phyloP scores from a whole-genome alignment of 2,797 vertebrate species.

The Sebastes oblongus region DNA sequence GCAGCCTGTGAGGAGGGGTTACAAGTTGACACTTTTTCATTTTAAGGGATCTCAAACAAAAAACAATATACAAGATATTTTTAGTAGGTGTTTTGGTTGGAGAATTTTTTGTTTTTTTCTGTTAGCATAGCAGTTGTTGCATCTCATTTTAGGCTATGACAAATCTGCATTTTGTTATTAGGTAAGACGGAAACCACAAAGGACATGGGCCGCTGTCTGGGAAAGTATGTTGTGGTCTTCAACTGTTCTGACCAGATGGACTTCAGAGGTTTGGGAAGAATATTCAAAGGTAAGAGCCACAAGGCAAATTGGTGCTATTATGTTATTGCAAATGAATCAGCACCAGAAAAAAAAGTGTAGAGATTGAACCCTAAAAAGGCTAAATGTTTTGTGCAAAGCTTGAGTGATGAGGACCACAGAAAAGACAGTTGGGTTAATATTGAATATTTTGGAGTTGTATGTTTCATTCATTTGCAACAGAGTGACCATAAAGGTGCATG shows the following conservation, averaged over 20 bases:
- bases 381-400: not conserved
- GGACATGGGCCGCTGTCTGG: conserved; percentile 96
- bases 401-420: not conserved
- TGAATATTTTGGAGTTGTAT: not conserved
- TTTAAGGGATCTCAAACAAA: not conserved
- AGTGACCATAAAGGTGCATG: not conserved
- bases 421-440: not conserved
- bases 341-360: not conserved
- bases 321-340: not conserved
- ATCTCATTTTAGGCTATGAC: not conserved
- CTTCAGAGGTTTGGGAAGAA: conserved; percentile 95
- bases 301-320: not conserved
- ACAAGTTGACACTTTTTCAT: not conserved
- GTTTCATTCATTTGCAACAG: not conserved
- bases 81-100: not conserved
- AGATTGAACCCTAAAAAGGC: not conserved
- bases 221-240: conserved; percentile 97
- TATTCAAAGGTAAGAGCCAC: conserved; percentile 90
- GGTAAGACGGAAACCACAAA: conserved; percentile 98
- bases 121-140: not conserved
- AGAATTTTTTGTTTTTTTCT: not conserved
- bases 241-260: conserved; percentile 99
- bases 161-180: conserved; percentile 11
- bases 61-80: not conserved
- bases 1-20: not conserved